Percentiles rank a stretch among this genome's conserved stretches.
Evolutionary conservation across 2,888 invertebrate species (phyloP).

Genomic region (Zygaena filipendulae): DNA sequence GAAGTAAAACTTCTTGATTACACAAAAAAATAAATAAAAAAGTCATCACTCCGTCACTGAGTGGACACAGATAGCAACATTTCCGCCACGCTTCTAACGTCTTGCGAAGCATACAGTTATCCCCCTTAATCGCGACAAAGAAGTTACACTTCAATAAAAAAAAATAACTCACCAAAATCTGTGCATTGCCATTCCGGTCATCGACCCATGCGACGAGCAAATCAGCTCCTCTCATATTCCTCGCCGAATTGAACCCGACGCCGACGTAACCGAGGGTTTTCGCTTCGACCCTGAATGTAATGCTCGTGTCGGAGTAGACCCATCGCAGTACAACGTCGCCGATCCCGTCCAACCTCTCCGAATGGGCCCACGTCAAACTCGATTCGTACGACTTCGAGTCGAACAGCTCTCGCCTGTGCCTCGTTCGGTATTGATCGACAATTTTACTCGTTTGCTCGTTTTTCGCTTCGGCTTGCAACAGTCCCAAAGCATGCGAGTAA

Average conservation of each 20-base stretch:
- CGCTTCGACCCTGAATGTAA: slow-evolving; percentile 86
- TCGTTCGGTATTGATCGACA: slow-evolving; percentile 41
- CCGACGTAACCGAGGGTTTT: slow-evolving; percentile 88
- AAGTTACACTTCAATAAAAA: no score
- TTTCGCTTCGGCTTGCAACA: slow-evolving; percentile 39
- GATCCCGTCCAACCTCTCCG: slow-evolving; percentile 61
- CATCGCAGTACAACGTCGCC: slow-evolving; percentile 72
- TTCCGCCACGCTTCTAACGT: no score
- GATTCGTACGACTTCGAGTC: slow-evolving; percentile 54
- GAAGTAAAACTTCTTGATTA: no score
- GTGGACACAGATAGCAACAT: no score
- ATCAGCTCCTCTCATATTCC: slow-evolving; percentile 84
- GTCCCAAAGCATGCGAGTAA: slow-evolving; percentile 32
- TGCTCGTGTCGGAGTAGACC: slow-evolving; percentile 80
- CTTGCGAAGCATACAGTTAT: no score
- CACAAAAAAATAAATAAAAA: no score
- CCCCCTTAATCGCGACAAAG: no score
- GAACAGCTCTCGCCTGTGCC: slow-evolving; percentile 48
- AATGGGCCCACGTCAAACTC: slow-evolving; percentile 69
- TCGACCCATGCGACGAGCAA: slow-evolving; percentile 92
- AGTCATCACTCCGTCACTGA: no score
- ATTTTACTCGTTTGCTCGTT: slow-evolving; percentile 47
- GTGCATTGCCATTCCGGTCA: slow-evolving; percentile 72
- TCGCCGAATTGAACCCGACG: slow-evolving; percentile 85
- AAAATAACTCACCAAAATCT: slow-evolving; percentile 85